These are phyloP conservation scores for Prenolepis imparis DNA, from an alignment of 2,888 invertebrate species.

Conservation along the genomic window DNA sequence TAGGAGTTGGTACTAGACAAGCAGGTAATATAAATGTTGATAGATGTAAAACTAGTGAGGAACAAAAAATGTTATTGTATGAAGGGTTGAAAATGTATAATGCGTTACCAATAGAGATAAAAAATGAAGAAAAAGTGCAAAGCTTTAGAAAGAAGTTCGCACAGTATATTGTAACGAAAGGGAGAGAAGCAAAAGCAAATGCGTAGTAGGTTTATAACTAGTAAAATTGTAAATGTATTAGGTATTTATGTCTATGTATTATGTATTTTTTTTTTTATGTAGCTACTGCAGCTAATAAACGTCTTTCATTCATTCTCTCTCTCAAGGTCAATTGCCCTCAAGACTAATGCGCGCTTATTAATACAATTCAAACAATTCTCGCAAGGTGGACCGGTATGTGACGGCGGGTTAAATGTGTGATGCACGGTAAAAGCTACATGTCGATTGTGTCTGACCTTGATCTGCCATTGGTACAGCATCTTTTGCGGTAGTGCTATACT, in stretches of 20 bases:
- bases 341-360: slow-evolving; percentile 26
- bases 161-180: too few species aligned
- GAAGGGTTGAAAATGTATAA: slow-evolving; percentile 42
- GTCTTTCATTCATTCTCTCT: too few species aligned
- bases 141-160: not conserved
- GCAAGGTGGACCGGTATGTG: slow-evolving; percentile 6
- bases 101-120: slow-evolving; percentile 33
- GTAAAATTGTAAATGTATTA: too few species aligned
- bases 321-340: not conserved
- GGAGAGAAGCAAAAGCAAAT: too few species aligned
- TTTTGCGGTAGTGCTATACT: not conserved
- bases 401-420: not conserved
- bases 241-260: too few species aligned
- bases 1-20: slow-evolving; percentile 1
- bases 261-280: too few species aligned
- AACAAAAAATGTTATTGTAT: slow-evolving; percentile 30
- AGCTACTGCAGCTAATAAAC: too few species aligned
- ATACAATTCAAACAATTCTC: slow-evolving; percentile 35
- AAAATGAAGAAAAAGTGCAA: not conserved
- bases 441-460: slow-evolving; percentile 22
- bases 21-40: not conserved
- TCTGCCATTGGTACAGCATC: slow-evolving; percentile 34
- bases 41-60: slow-evolving; percentile 16
- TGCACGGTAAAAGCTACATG: not conserved
- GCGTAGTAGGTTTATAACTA: too few species aligned